A percentile compares a stretch with the other conserved stretches of the same genome.
These are phyloP conservation scores for Pluvianellus socialis DNA, from an alignment of 2,113 vertebrate genomes.

Conservation along the genomic window DNA sequence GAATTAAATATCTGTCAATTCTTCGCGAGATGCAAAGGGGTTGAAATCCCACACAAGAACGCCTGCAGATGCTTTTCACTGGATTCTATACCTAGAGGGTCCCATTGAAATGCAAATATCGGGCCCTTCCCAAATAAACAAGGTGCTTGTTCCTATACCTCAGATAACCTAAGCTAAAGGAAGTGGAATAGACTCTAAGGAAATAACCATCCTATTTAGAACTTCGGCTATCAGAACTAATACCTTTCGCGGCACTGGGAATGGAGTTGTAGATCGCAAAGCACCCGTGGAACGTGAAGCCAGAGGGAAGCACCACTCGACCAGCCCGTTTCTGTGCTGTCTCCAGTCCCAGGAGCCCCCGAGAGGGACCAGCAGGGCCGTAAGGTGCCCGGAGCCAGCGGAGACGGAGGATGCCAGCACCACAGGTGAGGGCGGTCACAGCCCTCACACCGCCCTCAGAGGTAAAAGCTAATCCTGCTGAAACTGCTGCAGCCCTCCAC, in stretches of 20 bases:
- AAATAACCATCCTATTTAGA: neutral
- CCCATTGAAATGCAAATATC: neutral
- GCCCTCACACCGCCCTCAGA: neutral
- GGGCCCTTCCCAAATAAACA: neutral
- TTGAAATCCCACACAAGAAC: neutral
- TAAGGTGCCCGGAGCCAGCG: neutral
- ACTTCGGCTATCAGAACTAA: neutral
- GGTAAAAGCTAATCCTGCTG: neutral
- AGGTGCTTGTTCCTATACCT: neutral
- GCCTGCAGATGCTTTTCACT: neutral
- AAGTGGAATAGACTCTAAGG: neutral
- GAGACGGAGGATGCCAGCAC: neutral
- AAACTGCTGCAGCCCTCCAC: neutral
- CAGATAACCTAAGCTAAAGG: neutral
- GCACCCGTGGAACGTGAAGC: neutral
- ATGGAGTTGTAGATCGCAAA: neutral
- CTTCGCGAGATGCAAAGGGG: neutral
- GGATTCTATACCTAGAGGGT: neutral
- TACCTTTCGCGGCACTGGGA: neutral
- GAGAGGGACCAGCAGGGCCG: neutral
- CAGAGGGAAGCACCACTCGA: neutral
- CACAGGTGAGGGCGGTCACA: neutral
- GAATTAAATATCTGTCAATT: neutral
- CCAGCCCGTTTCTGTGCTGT: neutral
- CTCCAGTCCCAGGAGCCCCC: accelerated